A percentile compares a stretch with the other conserved stretches of the same genome.
Evolutionary conservation across 2,797 vertebrate genomes (phyloP).

Genomic region (Pitangus sulphuratus): DNA sequence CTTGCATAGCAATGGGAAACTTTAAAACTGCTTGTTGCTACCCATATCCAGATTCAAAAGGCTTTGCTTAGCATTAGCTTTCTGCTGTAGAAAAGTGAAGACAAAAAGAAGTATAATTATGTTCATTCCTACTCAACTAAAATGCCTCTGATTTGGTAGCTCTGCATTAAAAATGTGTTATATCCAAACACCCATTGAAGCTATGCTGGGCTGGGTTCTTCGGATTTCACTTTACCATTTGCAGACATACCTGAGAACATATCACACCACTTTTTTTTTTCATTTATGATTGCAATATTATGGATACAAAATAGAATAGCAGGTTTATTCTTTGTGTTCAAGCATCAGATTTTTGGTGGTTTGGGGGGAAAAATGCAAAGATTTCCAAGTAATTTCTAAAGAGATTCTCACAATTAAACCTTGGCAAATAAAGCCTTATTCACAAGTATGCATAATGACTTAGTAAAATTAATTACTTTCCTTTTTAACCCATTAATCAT

Average conservation of each 20-base stretch:
- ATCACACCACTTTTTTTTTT: background rate
- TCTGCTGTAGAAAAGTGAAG: background rate
- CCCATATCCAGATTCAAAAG: background rate
- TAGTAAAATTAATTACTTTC: constrained; percentile 40
- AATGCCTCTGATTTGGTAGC: background rate
- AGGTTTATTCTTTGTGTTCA: background rate
- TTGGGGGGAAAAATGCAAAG: background rate
- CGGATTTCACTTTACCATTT: background rate
- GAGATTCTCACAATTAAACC: background rate
- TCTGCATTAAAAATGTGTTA: background rate
- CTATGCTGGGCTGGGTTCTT: background rate
- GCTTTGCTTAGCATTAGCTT: background rate
- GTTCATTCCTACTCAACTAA: background rate
- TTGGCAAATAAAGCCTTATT: background rate
- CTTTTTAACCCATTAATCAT: constrained; percentile 51
- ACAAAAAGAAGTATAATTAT: background rate
- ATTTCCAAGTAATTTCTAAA: background rate
- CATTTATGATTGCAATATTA: background rate
- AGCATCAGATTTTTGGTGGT: background rate
- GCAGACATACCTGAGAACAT: background rate
- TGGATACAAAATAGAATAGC: background rate
- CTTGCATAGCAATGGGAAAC: accelerated
- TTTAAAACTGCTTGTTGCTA: background rate
- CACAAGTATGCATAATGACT: background rate
- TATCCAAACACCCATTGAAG: background rate